Evolutionary conservation across 2,888 invertebrate species (phyloP).

Genomic region (Labia minor): DNA sequence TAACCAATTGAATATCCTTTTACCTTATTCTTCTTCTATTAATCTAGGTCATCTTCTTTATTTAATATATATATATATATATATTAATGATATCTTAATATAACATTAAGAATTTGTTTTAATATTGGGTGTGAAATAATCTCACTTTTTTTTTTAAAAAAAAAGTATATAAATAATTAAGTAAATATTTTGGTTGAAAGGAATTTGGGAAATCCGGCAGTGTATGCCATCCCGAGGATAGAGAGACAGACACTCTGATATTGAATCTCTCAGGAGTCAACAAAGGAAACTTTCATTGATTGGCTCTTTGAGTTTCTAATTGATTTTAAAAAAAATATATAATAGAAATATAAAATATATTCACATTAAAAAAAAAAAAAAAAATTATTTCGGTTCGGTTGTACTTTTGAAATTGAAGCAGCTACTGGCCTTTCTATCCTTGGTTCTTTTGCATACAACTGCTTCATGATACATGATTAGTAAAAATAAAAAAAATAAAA

Average conservation of each 20-base stretch:
- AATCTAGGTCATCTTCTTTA: too few species aligned
- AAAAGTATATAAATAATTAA: too few species aligned
- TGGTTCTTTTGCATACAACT: background rate
- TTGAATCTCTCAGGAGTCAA: conserved; percentile 22
- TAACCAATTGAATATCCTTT: too few species aligned
- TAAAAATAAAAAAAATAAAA: too few species aligned
- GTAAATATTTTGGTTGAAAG: too few species aligned
- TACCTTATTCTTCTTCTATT: too few species aligned
- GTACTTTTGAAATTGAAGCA: background rate
- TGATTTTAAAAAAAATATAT: background rate
- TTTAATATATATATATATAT: too few species aligned
- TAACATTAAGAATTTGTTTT: too few species aligned
- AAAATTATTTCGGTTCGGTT: too few species aligned
- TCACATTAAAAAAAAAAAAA: background rate
- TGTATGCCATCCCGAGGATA: conserved; percentile 21
- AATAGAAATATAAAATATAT: background rate
- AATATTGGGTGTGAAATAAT: too few species aligned
- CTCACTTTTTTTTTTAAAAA: too few species aligned
- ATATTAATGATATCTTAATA: too few species aligned
- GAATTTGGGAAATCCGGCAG: background rate
- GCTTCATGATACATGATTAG: background rate
- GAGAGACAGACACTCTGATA: conserved; percentile 25
- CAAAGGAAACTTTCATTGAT: conserved; percentile 20
- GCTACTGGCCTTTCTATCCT: conserved; percentile 13
- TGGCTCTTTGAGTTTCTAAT: conserved; percentile 18